Evolutionary conservation across 2,797 vertebrate genomes (phyloP), one percentile per base, ranked within the genome.

Genomic region (Agapornis canus): DNA sequence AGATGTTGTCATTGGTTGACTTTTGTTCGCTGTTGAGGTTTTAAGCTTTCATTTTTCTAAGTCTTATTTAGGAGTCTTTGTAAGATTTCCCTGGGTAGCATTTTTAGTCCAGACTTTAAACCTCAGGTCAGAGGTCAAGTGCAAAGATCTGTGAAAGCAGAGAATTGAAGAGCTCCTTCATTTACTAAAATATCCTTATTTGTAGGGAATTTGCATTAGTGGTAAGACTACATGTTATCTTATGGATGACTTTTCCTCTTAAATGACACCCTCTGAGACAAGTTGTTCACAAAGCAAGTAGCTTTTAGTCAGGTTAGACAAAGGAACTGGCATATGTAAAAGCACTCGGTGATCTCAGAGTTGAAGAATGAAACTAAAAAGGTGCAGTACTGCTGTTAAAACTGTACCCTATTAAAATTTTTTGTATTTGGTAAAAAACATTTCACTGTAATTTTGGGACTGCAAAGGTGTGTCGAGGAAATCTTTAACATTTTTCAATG

Each of bases 31-130:
- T 98, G 98, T 98, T 98, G 98, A 99, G 98, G 98, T 98, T 99
- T 99, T 99, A 99, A 98, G 98, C 97, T 98, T 98, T 99, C 98
- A 99, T 99, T 99, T 99, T 99, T 99, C 98, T 98, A 96, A 96
- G 95, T 97, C 97, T 97, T 97, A 97, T 97, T 98, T 95, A 94
- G 95, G 69, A 82, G 89, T 97, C 98, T 98, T 98, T 98, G 96
- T 98, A 97, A 98, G 97, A 98, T 98, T 99, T 98, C 98, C 98
- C 98, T 97, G 77, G 98, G 97, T 98, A 98, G 97, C 97, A 92
- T 98, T 98, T 98, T 98, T 91, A 90, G 91, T 89, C 97, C 95
- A 98, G 94, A 98, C 98, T 98, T 97, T 98, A 98, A 98, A 98
- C 97, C 97, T 96, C 86, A 96, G 97, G 98, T 98, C 98, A 98